Evolutionary conservation across 2,888 invertebrate species (phyloP), one percentile per base, ranked within the genome.

Genomic region (Miltochrista miniata): DNA sequence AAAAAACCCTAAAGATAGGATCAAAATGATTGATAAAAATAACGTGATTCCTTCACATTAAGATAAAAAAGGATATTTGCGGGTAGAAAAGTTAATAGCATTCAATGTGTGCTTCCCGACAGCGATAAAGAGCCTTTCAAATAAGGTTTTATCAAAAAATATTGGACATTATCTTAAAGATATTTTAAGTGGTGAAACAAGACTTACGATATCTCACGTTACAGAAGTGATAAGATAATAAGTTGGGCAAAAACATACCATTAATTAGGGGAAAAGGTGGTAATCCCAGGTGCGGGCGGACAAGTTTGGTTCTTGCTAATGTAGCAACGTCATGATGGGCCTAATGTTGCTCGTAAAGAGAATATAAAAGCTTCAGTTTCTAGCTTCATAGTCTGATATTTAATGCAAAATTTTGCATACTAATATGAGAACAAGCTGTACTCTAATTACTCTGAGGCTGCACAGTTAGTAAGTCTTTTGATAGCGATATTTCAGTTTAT

Each of bases 181-280:
- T 67, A 60, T 60, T 62, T 35, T 61, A 57, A 68, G 67, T 68
- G 69, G 58, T 68, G 56, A 59, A 68, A 65, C 63, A 61, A 54
- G 55, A 53, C 44, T 57, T 42, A 61, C 48, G 51, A 63, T 68
- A 68, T 68, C 66, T 65, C 51, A 41, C 58, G 48, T 54, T 44
- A 68, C 61, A 59, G 60, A 59, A 51, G 38, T 54, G 69, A 63
- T 68, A 65, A 68, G 67, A 68, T 69, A n/a, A n/a, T n/a, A 60
- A 59, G 48, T 10, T 33, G 43, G 42, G 56, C 55, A 50, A 60
- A 61, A 64, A 64, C 59, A 69, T 41, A 51, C 48, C 56, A 66
- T 69, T 69, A 64, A 69, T 69, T 64, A 58, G 54, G 57, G 40
- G 50, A 57, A 66, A 61, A 58, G 56, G 39, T 55, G 52, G 54